Conservation (phyloP, 1,140 invertebrate species). For the Drosophila pseudoobscura region DNA sequence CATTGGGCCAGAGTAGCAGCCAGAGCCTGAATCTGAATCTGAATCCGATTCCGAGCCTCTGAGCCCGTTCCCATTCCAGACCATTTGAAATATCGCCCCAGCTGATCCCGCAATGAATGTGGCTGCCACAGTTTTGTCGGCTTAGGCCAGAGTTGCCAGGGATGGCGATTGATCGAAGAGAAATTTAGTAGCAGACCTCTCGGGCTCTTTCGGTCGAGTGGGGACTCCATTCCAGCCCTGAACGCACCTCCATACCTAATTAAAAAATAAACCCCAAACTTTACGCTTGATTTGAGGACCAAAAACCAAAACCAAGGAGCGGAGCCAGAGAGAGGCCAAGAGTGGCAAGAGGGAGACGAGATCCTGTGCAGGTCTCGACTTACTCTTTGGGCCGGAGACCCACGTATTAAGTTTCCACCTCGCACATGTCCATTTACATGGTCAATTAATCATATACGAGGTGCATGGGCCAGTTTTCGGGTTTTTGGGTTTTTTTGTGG, state of each 20-base stretch:
- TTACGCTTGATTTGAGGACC: conserved; percentile 73
- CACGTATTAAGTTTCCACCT: conserved; percentile 73
- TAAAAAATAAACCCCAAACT: conserved; percentile 67
- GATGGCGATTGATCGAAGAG: background rate
- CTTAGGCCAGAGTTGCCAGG: conserved; percentile 22
- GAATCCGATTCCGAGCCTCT: conserved; percentile 39
- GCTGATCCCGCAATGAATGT: conserved; percentile 73
- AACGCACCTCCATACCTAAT: conserved; percentile 45
- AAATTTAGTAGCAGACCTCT: too few species aligned
- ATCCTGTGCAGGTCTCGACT: conserved; percentile 56
- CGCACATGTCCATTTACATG: conserved; percentile 81
- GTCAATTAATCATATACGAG: conserved; percentile 70
- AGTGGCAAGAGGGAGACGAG: conserved; percentile 17
- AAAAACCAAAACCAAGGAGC: conserved; percentile 10
- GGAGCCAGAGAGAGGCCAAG: background rate
- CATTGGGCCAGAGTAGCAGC: background rate
- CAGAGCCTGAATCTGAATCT: conserved; percentile 40
- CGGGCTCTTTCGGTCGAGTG: background rate
- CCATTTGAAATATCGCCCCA: conserved; percentile 71
- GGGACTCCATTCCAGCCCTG: conserved; percentile 3
- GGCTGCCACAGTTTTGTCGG: conserved; percentile 54
- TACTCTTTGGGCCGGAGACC: conserved; percentile 33
- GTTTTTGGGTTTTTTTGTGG: conserved; percentile 1
- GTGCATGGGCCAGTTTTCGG: conserved; percentile 25
- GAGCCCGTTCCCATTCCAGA: conserved; percentile 49